Percentiles rank a stretch among this genome's conserved stretches.
Conservation (phyloP, 2,113 vertebrate genomes). For the Xenopus borealis region DNA sequence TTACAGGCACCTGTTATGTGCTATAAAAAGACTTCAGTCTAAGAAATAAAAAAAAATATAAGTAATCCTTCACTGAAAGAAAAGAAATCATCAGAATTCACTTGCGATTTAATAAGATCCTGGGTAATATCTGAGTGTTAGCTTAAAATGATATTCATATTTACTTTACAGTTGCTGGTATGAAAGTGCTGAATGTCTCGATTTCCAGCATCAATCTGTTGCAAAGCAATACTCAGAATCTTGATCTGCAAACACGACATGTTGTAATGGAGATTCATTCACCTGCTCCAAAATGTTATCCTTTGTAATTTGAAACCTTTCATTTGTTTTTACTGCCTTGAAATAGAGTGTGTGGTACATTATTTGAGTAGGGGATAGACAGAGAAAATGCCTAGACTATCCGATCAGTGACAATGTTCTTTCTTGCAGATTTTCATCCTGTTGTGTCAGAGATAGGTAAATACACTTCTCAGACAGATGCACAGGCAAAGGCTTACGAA, state of each 20-base stretch:
- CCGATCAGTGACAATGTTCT: constrained; percentile 29
- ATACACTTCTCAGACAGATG: constrained; percentile 47
- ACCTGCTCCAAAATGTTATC: constrained; percentile 24
- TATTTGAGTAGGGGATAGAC: constrained; percentile 27
- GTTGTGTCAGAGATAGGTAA: constrained; percentile 35
- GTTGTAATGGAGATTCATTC: constrained; percentile 39
- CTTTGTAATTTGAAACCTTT: constrained; percentile 51
- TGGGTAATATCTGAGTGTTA: too few species aligned
- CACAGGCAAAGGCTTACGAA: constrained; percentile 13
- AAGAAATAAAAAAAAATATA: too few species aligned
- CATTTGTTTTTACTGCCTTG: constrained; percentile 36
- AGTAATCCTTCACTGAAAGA: too few species aligned
- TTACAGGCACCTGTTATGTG: too few species aligned
- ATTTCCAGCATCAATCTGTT: constrained; percentile 36
- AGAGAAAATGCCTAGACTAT: constrained; percentile 40
- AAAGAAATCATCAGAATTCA: too few species aligned
- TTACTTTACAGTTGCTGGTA: too few species aligned
- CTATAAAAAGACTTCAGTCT: too few species aligned
- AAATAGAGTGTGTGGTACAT: constrained; percentile 47
- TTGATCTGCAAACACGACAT: constrained; percentile 34
- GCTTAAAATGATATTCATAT: too few species aligned
- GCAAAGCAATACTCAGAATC: constrained; percentile 36
- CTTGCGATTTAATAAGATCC: too few species aligned
- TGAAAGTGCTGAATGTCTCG: too few species aligned
- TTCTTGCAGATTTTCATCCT: constrained; percentile 41